Conservation (phyloP, 1,140 invertebrate species). For the Macrotrachela quadricornifera region DNA sequence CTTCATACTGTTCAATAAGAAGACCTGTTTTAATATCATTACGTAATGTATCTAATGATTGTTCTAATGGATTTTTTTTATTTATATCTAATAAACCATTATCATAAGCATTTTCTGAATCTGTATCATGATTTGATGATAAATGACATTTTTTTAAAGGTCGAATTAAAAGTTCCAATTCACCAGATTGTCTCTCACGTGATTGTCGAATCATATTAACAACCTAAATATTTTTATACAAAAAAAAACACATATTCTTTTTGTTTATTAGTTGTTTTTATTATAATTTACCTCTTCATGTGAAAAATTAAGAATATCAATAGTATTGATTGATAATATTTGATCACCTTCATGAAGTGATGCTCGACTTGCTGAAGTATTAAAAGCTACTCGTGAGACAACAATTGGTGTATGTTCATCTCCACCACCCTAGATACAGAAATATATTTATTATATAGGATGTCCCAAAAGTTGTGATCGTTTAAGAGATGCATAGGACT, state of each 20-base stretch:
- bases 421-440: conserved; percentile 40
- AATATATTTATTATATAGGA: too few relatives aligned
- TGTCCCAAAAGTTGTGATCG: too few relatives aligned
- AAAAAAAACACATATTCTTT: neutral
- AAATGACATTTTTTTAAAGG: conserved; percentile 28
- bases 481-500: too few relatives aligned
- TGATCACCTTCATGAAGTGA: conserved; percentile 84
- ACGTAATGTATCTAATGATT: too few relatives aligned
- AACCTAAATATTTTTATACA: conserved; percentile 29
- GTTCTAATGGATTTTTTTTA: too few relatives aligned
- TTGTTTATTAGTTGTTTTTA: neutral
- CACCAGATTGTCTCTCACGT: conserved; percentile 46
- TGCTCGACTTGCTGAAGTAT: conserved; percentile 32
- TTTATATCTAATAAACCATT: too few relatives aligned
- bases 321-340: conserved; percentile 79
- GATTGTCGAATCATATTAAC: conserved; percentile 73
- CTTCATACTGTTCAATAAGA: too few relatives aligned
- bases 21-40: too few relatives aligned
- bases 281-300: conserved; percentile 52
- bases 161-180: conserved; percentile 62
- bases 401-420: conserved; percentile 71
- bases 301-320: conserved; percentile 60
- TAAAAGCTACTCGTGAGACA: conserved; percentile 73
- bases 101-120: too few relatives aligned
- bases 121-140: too few relatives aligned